A percentile compares a stretch with the other conserved stretches of the same genome.
Conservation (phyloP, 2,797 vertebrate species). For the Ateles fusciceps region DNA sequence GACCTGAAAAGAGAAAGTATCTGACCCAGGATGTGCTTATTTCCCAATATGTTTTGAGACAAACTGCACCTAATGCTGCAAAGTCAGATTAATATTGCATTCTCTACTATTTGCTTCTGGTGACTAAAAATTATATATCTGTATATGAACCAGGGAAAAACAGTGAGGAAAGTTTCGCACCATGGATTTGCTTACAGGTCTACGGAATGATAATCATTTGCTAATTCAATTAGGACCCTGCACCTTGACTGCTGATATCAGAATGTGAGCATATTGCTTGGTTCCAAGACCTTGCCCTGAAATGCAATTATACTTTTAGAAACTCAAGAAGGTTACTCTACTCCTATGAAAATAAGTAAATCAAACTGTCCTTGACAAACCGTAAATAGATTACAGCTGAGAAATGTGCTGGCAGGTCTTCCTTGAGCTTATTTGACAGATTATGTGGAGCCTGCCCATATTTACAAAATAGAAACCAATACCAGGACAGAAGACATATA, state of each 20-base stretch:
- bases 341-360: neutral
- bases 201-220: neutral
- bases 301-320: neutral
- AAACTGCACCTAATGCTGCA: neutral
- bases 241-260: neutral
- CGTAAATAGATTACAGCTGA: neutral
- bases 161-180: neutral
- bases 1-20: neutral
- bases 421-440: neutral
- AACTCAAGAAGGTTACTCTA: neutral
- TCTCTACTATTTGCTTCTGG: neutral
- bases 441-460: neutral
- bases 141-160: neutral
- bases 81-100: neutral
- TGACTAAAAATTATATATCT: neutral
- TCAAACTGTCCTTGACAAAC: neutral
- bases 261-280: neutral
- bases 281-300: neutral
- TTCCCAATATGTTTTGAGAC: neutral
- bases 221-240: neutral
- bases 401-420: neutral
- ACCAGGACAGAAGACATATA: neutral
- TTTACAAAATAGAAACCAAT: slow-evolving; percentile 4
- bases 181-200: neutral
- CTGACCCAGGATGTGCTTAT: neutral